Evolutionary conservation across 2,888 invertebrate genomes (phyloP).

Genomic region (Lobophora halterata): DNA sequence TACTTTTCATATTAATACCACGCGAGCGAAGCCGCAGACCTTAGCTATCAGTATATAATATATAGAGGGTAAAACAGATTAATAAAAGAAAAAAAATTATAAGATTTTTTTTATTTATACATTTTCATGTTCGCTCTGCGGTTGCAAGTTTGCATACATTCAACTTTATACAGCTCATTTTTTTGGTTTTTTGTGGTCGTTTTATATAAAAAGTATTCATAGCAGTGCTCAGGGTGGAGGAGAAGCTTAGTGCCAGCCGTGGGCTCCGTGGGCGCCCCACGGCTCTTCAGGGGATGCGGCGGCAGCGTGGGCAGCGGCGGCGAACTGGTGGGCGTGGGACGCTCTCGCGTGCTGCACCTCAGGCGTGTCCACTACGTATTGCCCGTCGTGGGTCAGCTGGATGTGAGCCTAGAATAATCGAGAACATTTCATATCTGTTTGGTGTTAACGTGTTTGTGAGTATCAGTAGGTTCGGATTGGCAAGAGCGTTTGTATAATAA

Average conservation of each 20-base stretch:
- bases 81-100: slow-evolving; percentile 48
- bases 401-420: slow-evolving; percentile 66
- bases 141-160: slow-evolving; percentile 64
- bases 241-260: slow-evolving; percentile 71
- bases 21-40: too few relatives aligned
- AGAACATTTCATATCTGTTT: neutral
- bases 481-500: too few relatives aligned
- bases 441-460: too few relatives aligned
- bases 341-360: slow-evolving; percentile 75
- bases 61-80: neutral
- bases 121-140: slow-evolving; percentile 72
- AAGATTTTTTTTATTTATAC: slow-evolving; percentile 67
- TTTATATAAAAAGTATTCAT: slow-evolving; percentile 70
- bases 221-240: slow-evolving; percentile 58
- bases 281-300: slow-evolving; percentile 70
- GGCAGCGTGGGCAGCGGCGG: slow-evolving; percentile 70
- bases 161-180: slow-evolving; percentile 71
- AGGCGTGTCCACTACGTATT: slow-evolving; percentile 75
- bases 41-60: too few relatives aligned
- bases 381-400: slow-evolving; percentile 75
- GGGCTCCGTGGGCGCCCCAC: slow-evolving; percentile 57
- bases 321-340: slow-evolving; percentile 66
- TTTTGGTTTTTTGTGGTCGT: slow-evolving; percentile 51
- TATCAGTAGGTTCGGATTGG: too few relatives aligned
- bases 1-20: too few relatives aligned